These are phyloP conservation scores for Ochlodes sylvanus DNA, from an alignment of 2,888 invertebrate genomes.

Conservation along the genomic window DNA sequence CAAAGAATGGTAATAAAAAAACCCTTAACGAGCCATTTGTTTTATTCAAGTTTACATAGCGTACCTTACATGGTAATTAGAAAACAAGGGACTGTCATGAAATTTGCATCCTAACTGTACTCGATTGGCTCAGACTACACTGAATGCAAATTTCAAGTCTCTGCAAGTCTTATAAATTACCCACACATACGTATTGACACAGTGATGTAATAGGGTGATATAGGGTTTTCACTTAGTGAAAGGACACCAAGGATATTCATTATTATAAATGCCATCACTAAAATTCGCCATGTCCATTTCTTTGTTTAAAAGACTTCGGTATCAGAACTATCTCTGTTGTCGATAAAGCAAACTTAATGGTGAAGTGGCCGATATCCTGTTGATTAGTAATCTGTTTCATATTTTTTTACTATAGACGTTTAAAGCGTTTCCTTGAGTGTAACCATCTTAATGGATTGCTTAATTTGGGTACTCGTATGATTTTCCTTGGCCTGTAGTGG, in stretches of 20 bases:
- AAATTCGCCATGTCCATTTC: no score
- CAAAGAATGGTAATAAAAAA: neutral
- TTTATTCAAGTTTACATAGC: conserved; percentile 17
- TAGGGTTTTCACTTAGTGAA: conserved; percentile 45
- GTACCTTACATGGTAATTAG: conserved; percentile 40
- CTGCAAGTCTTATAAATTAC: conserved; percentile 47
- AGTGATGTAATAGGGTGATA: conserved; percentile 57
- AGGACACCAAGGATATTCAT: neutral
- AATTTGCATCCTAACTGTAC: conserved; percentile 42
- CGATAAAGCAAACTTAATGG: no score
- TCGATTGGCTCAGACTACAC: conserved; percentile 38
- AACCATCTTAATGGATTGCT: no score
- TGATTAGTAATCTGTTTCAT: no score
- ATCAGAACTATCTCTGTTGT: no score
- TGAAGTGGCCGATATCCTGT: no score
- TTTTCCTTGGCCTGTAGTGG: no score
- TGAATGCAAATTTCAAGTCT: conserved; percentile 43
- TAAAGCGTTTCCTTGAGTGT: no score
- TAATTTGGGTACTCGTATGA: no score
- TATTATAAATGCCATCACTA: neutral
- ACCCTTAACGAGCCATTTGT: neutral
- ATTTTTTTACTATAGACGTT: no score
- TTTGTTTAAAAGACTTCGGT: no score
- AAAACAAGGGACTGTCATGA: conserved; percentile 41
- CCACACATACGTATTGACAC: conserved; percentile 45